Conservation (phyloP, 1,140 invertebrate species). For the Patella vulgata region DNA sequence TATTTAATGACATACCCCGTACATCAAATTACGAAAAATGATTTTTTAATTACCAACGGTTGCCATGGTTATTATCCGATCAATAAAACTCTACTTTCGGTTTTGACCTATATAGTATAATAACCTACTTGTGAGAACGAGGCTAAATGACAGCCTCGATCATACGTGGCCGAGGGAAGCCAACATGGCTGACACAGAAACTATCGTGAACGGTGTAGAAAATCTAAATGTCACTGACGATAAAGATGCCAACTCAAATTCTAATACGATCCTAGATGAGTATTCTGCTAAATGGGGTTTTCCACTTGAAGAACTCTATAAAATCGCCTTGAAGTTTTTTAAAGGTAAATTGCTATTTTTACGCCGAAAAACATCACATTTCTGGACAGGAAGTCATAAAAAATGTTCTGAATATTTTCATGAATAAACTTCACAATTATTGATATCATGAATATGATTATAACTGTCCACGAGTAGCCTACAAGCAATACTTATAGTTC, state of each 20-base stretch:
- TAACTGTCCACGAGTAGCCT: not conserved
- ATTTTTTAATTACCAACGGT: no score
- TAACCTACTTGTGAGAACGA: no score
- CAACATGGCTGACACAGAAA: constrained; percentile 40
- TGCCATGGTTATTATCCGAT: no score
- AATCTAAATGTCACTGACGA: constrained; percentile 29
- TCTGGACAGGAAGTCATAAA: not conserved
- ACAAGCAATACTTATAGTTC: not conserved
- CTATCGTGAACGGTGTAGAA: constrained; percentile 32
- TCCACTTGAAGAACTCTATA: constrained; percentile 82
- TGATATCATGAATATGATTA: not conserved
- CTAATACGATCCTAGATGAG: constrained; percentile 11
- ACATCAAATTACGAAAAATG: no score
- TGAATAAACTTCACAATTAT: not conserved
- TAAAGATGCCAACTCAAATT: not conserved
- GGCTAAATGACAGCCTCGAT: no score
- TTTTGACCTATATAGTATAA: no score
- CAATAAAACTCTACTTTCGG: no score
- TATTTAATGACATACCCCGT: no score
- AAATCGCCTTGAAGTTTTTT: constrained; percentile 85
- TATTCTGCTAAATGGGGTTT: constrained; percentile 60
- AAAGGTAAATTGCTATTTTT: constrained; percentile 75
- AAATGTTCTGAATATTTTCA: not conserved
- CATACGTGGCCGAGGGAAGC: constrained; percentile 32
- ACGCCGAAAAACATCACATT: not conserved